Base-by-base conservation (phyloP, 2,113 vertebrate genomes). In the Strix uralensis region DNA sequence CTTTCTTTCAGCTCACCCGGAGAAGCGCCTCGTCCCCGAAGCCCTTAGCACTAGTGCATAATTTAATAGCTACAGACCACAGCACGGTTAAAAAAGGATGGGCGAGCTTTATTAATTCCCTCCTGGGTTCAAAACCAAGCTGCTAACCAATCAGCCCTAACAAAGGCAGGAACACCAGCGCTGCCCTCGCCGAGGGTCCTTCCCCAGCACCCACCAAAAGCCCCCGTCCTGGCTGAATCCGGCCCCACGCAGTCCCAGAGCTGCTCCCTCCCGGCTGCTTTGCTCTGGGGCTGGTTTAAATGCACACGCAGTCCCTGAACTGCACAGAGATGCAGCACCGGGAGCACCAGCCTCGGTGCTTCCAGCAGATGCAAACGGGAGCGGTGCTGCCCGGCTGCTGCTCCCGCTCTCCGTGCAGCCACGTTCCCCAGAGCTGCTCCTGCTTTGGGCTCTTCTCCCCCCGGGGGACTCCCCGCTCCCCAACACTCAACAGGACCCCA, bases 291-390 rank as follows among this genome's bases (percentile, higher is more conserved):
- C 11, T 12, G 32, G 8, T 47, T 83, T 15, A 47, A 54, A 57
- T 0, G 1, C n/a, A 4, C 0, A 8, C 13, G 22, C 61, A 12
- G 44, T 3, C 38, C 72, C 58, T 3, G 6, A 40, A 20, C 27
- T 10, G 9, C 16, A 9, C 0, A 2, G 91, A 69, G 61, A 63
- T 29, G 66, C 18, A 7, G 61, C 73, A 25, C 30, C 7, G 1
- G 21, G 6, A 32, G 18, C 49, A 58, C 9, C 66, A 18, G 29
- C 40, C 13, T 15, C 1, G 3, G 34, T 2, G 1, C 49, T 44
- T 29, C 42, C 47, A 62, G 75, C 13, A 9, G 70, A 36, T 15
- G 15, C 55, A 32, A 51, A 69, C 8, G 0, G 0, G 47, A 36
- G 54, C 8, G 4, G 49, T 8, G n/a, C 69, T 36, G 46, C 58